Evolutionary conservation across 2,797 vertebrate genomes (phyloP), one percentile per base, ranked within the genome.

Genomic region (Sebastes iracundus): DNA sequence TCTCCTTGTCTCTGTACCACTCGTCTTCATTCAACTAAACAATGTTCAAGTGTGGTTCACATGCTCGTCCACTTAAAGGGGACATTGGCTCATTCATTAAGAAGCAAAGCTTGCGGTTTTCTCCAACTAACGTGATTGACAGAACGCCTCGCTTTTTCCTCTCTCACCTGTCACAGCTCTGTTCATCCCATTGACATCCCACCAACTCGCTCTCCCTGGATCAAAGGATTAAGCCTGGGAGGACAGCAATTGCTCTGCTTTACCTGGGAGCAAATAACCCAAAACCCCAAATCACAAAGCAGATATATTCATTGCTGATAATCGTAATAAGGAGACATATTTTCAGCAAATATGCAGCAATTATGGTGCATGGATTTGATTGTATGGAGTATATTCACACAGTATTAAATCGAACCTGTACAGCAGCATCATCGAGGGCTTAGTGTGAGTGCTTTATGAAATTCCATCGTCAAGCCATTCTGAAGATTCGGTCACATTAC

Each of bases 221-320:
- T 94, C 91, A 90, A 86, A 86, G 85, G 90, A 89, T 91, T 88
- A 90, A 85, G 71, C 66, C 75, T 80, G 66, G 52, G 75, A 89
- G 81, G 86, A 86, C 81, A 89, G 85, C 84, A 83, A 87, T 80
- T 86, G 77, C 76, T 81, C 62, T 79, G 79, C 86, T 90, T 79
- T 86, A 89, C 88, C 85, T 84, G 59, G 33, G 42, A 70, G 78
- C 61, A 87, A 89, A 87, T 85, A 84, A 80, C 49, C 42, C 32
- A 82, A 59, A 84, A 85, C 75, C 63, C 53, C 52, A 60, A 83
- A 84, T 80, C 71, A 82, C 79, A 86, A 62, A 74, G 52, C 35
- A 68, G 49, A 87, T 76, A 68, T 55, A 30, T 61, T 70, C 63
- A 78, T 23, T 77, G 58, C 38, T 75, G 32, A 83, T 87, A 70